Percentiles rank a stretch among this genome's conserved stretches.
Evolutionary conservation across 1,140 invertebrate genomes (phyloP).

Genomic region (Idris sp.): DNA sequence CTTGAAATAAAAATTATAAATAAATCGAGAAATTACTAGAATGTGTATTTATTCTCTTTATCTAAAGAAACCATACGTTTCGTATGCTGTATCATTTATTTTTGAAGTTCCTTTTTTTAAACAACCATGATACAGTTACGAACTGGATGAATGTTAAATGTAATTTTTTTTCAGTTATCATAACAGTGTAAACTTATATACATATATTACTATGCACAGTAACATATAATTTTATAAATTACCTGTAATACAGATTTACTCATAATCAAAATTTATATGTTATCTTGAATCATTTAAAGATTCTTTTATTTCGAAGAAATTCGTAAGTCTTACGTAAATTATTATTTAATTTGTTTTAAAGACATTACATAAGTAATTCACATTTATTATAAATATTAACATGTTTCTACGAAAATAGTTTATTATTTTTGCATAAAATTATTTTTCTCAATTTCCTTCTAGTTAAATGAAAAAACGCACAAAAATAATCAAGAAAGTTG

Average conservation of each 20-base stretch:
- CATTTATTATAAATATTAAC: no score
- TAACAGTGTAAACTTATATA: slow-evolving; percentile 10
- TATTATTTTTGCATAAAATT: no score
- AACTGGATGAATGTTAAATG: slow-evolving; percentile 17
- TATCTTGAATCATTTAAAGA: slow-evolving; percentile 1
- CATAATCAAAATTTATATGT: slow-evolving; percentile 18
- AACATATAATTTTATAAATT: slow-evolving; percentile 20
- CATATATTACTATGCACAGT: slow-evolving; percentile 1
- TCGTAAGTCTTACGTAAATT: neutral
- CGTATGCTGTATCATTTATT: no score
- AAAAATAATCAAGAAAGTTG: slow-evolving; percentile 17
- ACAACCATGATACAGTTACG: slow-evolving; percentile 6
- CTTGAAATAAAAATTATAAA: no score
- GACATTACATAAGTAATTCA: no score
- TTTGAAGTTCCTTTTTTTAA: no score
- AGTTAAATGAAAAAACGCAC: neutral
- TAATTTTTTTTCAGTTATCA: slow-evolving; percentile 14
- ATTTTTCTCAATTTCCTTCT: no score
- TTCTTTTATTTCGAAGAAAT: neutral
- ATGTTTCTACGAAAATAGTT: no score
- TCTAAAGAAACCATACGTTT: no score
- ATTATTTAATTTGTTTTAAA: no score
- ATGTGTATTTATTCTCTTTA: no score
- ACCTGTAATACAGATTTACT: slow-evolving; percentile 2
- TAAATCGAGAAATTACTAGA: no score